phyloP scores from a whole-genome alignment of 1,140 invertebrate genomes.

The Danaus plexippus region DNA sequence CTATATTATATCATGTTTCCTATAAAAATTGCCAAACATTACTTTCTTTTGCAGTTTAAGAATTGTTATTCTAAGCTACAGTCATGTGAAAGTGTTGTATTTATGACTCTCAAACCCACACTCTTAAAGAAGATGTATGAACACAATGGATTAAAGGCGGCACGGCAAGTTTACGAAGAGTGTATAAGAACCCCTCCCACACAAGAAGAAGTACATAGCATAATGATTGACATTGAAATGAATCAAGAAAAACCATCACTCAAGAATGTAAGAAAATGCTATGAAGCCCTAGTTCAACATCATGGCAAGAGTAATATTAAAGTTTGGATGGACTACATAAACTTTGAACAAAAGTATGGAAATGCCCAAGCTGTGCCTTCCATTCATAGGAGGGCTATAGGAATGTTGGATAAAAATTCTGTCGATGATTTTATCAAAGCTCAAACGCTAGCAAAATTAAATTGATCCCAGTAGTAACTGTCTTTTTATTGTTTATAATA shows the following conservation, averaged over 20 bases:
- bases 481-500: constrained; percentile 17
- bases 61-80: constrained; percentile 50
- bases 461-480: constrained; percentile 15
- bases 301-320: constrained; percentile 47
- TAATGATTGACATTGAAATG: constrained; percentile 58
- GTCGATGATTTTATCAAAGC: constrained; percentile 59
- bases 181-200: constrained; percentile 55
- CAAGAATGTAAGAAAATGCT: constrained; percentile 55
- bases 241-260: constrained; percentile 40
- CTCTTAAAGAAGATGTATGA: constrained; percentile 57
- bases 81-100: constrained; percentile 46
- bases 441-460: constrained; percentile 48
- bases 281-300: constrained; percentile 47
- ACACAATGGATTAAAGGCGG: constrained; percentile 49
- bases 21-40: background rate
- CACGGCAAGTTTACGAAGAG: constrained; percentile 56
- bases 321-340: constrained; percentile 57
- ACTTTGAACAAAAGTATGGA: constrained; percentile 50
- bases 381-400: constrained; percentile 57
- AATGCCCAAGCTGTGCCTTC: constrained; percentile 36
- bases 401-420: constrained; percentile 47
- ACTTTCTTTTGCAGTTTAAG: constrained; percentile 47
- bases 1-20: constrained; percentile 1
- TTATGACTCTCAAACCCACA: constrained; percentile 56
- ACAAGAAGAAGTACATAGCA: constrained; percentile 48